Conservation (phyloP, 2,888 invertebrate genomes). For the Thalpophila matura region DNA sequence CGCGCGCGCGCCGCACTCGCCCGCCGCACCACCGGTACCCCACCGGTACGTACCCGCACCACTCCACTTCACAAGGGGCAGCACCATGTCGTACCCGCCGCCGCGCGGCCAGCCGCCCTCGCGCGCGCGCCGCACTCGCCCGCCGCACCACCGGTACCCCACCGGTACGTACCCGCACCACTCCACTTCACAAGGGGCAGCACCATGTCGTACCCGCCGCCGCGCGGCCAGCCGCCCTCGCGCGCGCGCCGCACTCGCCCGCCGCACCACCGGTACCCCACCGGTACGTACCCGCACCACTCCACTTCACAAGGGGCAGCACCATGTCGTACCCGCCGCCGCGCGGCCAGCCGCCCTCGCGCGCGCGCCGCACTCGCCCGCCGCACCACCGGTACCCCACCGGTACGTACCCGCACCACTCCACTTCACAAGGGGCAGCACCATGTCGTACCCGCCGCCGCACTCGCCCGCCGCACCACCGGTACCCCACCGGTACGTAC, state of each 20-base stretch:
- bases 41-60: no score
- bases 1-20: slow-evolving; percentile 50
- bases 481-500: no score
- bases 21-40: slow-evolving; percentile 48
- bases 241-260: not conserved
- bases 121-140: slow-evolving; percentile 47
- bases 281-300: not conserved
- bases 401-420: no score
- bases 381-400: no score
- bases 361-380: slow-evolving; percentile 45
- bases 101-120: slow-evolving; percentile 70
- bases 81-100: no score
- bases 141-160: slow-evolving; percentile 30
- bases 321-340: slow-evolving; percentile 77
- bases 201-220: no score
- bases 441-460: no score
- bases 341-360: slow-evolving; percentile 70
- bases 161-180: no score
- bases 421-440: no score
- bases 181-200: no score
- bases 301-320: slow-evolving; percentile 69
- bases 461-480: no score
- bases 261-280: slow-evolving; percentile 17
- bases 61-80: no score
- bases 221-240: not conserved